Evolutionary conservation across 2,113 vertebrate genomes (phyloP).

Genomic region (Ondatra zibethicus): DNA sequence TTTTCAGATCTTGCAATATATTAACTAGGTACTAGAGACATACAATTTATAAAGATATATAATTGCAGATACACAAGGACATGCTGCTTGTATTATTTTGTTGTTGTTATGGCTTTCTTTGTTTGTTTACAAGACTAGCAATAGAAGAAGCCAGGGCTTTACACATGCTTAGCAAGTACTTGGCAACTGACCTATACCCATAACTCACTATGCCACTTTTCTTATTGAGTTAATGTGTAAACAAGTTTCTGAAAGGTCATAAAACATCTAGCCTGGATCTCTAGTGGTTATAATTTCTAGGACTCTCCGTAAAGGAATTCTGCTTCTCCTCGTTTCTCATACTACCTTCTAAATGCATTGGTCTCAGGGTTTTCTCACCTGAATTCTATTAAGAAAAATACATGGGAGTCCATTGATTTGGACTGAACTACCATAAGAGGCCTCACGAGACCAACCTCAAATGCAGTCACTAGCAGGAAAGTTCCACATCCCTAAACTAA

Average conservation of each 20-base stretch:
- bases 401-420: neutral
- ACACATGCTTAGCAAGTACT: neutral
- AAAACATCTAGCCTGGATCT: neutral
- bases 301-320: neutral
- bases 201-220: neutral
- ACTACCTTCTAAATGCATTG: neutral
- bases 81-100: neutral
- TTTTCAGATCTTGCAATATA: neutral
- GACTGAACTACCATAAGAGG: neutral
- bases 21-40: neutral
- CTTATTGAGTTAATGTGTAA: neutral
- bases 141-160: neutral
- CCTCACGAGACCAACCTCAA: neutral
- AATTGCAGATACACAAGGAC: neutral
- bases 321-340: neutral
- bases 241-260: conserved; percentile 12
- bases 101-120: neutral
- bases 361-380: neutral
- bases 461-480: neutral
- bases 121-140: neutral
- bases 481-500: neutral
- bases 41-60: neutral
- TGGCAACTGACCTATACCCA: neutral
- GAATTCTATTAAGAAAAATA: neutral
- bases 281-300: neutral